These are phyloP conservation scores for Decapterus maruadsi DNA, from an alignment of 2,797 vertebrate species.

Conservation along the genomic window DNA sequence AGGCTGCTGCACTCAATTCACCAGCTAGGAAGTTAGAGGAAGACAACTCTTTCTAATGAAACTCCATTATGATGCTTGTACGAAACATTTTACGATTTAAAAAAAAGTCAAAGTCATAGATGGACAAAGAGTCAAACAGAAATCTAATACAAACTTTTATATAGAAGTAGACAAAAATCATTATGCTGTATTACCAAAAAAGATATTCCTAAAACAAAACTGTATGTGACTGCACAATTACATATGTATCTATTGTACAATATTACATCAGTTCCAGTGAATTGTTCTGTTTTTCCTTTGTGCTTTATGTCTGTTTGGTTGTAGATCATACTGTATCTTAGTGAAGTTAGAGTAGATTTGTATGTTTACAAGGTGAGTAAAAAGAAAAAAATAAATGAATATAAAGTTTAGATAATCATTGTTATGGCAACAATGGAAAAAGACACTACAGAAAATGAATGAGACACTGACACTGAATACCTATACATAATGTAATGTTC, in stretches of 20 bases:
- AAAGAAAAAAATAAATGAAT: too few relatives aligned
- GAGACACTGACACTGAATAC: neutral
- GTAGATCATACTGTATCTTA: neutral
- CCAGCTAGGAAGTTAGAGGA: conserved; percentile 8
- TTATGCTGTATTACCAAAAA: neutral
- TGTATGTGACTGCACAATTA: neutral
- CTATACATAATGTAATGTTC: neutral
- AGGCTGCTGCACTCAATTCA: conserved; percentile 11
- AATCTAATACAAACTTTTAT: neutral
- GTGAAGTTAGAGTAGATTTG: neutral
- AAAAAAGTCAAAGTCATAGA: too few relatives aligned
- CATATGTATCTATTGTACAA: neutral
- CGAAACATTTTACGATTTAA: neutral
- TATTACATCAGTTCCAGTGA: neutral
- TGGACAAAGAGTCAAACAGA: neutral
- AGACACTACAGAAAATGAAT: neutral
- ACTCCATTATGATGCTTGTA: neutral
- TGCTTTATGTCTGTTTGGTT: neutral
- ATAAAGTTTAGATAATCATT: neutral
- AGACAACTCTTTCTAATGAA: conserved; percentile 21
- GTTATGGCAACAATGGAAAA: neutral
- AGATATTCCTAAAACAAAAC: too few relatives aligned
- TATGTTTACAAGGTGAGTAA: neutral
- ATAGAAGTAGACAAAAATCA: neutral
- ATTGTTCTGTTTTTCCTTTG: neutral